Base-by-base conservation (phyloP, 2,113 vertebrate genomes). In the Bambusicola thoracicus region DNA sequence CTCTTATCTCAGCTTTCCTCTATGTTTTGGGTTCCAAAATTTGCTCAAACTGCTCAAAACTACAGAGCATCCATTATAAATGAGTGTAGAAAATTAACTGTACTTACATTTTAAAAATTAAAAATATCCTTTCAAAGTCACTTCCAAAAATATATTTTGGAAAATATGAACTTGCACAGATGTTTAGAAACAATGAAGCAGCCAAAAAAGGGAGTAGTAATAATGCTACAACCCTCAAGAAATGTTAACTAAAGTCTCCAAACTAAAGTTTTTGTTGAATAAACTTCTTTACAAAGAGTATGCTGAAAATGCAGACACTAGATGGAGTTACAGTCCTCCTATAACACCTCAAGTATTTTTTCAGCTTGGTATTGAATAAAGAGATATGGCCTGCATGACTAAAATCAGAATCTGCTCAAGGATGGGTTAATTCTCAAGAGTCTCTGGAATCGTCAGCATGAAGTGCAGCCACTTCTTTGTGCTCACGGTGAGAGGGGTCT, bases 301-400 rank as follows among this genome's bases (percentile, higher is more conserved):
- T 18, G 17, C 53, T 85, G 58, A 51, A 82, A 5, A 59, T 58
- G 58, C 27, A 63, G 91, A 87, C 95, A 18, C 95, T 97, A 96
- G 96, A 25, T 96, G 96, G 95, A 93, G 95, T 63, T 93, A 76
- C 40, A 90, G 59, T 70, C 65, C 81, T 86, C 74, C 30, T 25
- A 24, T 82, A 88, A 77, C 30, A 14, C 34, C 44, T 81, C 3
- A 81, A 91, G 40, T 44, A 48, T 11, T 41, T 27, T 48, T 40
- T 34, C 58, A 62, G 6, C 56, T 68, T 66, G 72, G 10, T 11
- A 34, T 32, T 66, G 49, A 34, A 22, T 44, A 22, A 12, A 40
- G 61, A 25, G 13, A 13, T 59, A 24, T 34, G 84, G 46, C 10
- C 43, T 83, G 51, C 34, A 30, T 34, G 59, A 19, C 17, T 70